Percentiles rank a stretch among this genome's conserved stretches.
Evolutionary conservation across 2,797 vertebrate genomes (phyloP).

Genomic region (Sciaenops ocellatus): DNA sequence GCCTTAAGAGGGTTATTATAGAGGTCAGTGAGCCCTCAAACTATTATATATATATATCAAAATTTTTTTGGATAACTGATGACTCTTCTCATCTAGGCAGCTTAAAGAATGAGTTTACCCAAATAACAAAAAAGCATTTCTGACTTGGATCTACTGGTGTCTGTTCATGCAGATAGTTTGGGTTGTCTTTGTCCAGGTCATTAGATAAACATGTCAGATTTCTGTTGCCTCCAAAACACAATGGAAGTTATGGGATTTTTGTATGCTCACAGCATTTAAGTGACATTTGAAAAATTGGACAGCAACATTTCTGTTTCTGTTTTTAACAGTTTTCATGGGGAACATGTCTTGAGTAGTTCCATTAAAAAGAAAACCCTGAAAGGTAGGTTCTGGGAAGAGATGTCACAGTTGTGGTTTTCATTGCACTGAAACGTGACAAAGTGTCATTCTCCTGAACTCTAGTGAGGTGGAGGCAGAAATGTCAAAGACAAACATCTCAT

Average conservation of each 20-base stretch:
- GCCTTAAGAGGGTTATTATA: not conserved
- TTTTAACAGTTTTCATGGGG: not conserved
- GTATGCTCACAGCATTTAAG: not conserved
- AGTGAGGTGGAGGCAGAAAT: not conserved
- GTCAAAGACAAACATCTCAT: not conserved
- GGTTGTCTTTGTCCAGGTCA: not conserved
- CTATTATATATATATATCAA: no score
- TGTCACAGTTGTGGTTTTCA: not conserved
- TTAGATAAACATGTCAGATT: not conserved
- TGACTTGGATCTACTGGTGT: not conserved
- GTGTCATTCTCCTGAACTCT: not conserved
- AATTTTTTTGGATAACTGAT: not conserved
- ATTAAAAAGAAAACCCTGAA: not conserved
- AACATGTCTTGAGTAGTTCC: not conserved
- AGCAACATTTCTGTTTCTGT: not conserved
- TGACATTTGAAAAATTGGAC: not conserved
- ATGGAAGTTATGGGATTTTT: not conserved
- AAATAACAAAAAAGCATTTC: not conserved
- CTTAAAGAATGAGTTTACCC: no score
- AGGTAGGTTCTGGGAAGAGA: not conserved
- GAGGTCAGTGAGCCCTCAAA: not conserved
- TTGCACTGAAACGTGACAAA: not conserved
- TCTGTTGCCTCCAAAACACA: not conserved
- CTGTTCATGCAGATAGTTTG: not conserved
- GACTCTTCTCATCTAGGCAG: not conserved